Evolutionary conservation across 2,113 vertebrate species (phyloP).

Genomic region (Plecotus auritus): DNA sequence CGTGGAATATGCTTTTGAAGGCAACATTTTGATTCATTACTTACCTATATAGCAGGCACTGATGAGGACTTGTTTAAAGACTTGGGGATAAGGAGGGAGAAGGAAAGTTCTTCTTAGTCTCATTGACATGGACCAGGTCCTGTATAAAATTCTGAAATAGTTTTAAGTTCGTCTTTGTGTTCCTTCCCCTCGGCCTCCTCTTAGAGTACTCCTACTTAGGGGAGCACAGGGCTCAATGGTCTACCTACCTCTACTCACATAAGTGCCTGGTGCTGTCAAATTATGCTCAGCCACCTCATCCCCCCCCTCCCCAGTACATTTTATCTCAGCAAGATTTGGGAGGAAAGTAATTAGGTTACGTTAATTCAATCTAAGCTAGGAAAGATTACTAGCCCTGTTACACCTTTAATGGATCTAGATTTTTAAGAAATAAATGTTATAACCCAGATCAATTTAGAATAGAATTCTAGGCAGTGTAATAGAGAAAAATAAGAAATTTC

Average conservation of each 20-base stretch:
- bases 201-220: neutral
- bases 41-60: neutral
- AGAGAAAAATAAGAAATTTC: constrained; percentile 16
- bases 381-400: neutral
- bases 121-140: neutral
- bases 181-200: neutral
- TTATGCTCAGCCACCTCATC: neutral
- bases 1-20: constrained; percentile 1
- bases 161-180: neutral
- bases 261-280: neutral
- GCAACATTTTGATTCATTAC: constrained; percentile 12
- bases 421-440: constrained; percentile 33
- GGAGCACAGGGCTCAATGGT: neutral
- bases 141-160: neutral
- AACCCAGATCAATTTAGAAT: neutral
- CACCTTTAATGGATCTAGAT: neutral
- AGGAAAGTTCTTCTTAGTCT: neutral
- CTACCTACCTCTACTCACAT: neutral
- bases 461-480: neutral
- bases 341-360: constrained; percentile 25
- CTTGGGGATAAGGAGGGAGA: neutral
- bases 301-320: neutral
- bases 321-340: neutral
- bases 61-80: neutral
- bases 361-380: neutral